Percentiles rank a stretch among this genome's conserved stretches.
Evolutionary conservation across 2,113 vertebrate species (phyloP).

Genomic region (Heterochromis multidens): DNA sequence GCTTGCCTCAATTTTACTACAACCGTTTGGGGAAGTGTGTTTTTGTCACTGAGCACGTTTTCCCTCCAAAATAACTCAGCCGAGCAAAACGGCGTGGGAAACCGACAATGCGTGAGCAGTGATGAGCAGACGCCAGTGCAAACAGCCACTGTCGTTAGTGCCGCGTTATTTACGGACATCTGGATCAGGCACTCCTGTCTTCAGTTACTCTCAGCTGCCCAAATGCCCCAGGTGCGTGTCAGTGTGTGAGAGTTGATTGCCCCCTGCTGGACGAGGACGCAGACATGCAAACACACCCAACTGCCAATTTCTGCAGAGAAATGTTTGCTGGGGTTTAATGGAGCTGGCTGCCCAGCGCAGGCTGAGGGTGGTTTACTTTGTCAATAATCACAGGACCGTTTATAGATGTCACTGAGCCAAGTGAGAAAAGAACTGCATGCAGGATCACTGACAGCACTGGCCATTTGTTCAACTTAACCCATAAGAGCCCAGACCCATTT

Average conservation of each 20-base stretch:
- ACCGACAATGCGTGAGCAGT: not conserved
- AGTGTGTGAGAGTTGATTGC: slow-evolving; percentile 36
- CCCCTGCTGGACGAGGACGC: slow-evolving; percentile 60
- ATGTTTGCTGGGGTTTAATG: slow-evolving; percentile 8
- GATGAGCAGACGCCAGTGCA: not conserved
- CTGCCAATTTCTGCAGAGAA: not conserved
- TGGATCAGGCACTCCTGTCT: slow-evolving; percentile 14
- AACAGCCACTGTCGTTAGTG: not conserved
- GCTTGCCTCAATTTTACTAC: slow-evolving; percentile 3
- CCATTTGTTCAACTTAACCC: not conserved
- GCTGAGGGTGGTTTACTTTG: slow-evolving; percentile 1
- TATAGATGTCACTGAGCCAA: not conserved
- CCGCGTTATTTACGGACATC: slow-evolving; percentile 4
- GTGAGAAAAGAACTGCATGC: not conserved
- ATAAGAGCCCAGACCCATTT: too few relatives aligned
- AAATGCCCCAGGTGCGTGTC: slow-evolving; percentile 13
- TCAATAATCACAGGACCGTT: not conserved
- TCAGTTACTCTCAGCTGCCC: not conserved
- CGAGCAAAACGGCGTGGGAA: not conserved
- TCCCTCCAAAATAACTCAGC: not conserved
- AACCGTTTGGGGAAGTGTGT: not conserved
- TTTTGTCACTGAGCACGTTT: not conserved
- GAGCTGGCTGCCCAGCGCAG: not conserved
- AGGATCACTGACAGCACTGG: not conserved
- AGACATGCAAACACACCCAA: slow-evolving; percentile 12